Evolutionary conservation across 2,888 invertebrate species (phyloP), one percentile per base, ranked within the genome.

Genomic region (Drosophila mimetica): DNA sequence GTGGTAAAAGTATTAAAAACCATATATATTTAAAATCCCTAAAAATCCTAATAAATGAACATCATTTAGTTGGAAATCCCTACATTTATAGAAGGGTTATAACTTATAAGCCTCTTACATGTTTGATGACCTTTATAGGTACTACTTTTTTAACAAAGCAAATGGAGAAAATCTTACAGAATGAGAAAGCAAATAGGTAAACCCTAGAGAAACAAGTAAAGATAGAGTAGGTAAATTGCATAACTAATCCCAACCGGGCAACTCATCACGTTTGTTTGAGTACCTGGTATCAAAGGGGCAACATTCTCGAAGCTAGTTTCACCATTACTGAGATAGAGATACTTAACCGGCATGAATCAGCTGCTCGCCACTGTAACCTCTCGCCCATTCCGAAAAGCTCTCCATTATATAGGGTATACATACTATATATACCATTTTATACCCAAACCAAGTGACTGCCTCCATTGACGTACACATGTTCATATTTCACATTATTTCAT

Each of bases 331-430:
- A 58, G 46, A 51, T 50, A 63, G 30, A 58, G 46, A 51, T 50
- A 63, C 66, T 69, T 34, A 22, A 39, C 75, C 51, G 50, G 42
- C 44, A 63, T 81, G 80, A 81, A 82, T 81, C 80, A 85, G 80
- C 83, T 65, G 69, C 64, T 74, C 54, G 48, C 46, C 32, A 16
- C 13, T 25, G 4, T 16, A 42, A 14, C 37, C 16, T 11, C 25
- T 30, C 20, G 34, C 22, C 58, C 41, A 28, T 44, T 50, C 18
- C 30, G 20, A 36, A 36, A 30, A 32, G 28, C 41, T 14, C 7
- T 59, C 42, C 32, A 28, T 37, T 30, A 30, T 30, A 30, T 30
- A 11, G 2, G 8, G 18, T n/a, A 20, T 42, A 28, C 6, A 41
- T 37, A 11, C n/a, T 28, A 30, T 41, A 42, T 25, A 36, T 22